A percentile compares a stretch with the other conserved stretches of the same genome.
Conservation (phyloP, 1,140 invertebrate genomes). For the Euwallacea similis region DNA sequence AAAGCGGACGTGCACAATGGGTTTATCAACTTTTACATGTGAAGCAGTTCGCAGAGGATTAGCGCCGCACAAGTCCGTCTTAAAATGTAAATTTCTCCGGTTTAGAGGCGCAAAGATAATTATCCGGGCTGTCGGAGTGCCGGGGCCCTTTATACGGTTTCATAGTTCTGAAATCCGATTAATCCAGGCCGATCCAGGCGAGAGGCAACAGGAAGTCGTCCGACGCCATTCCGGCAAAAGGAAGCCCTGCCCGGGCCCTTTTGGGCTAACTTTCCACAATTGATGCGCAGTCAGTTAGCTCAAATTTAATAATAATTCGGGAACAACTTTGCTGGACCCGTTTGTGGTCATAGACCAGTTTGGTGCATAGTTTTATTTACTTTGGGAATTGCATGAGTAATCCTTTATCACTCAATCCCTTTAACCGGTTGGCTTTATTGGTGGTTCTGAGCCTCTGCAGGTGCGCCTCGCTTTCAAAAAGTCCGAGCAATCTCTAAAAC, state of each 20-base stretch:
- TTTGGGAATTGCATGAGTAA: too few species aligned
- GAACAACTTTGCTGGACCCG: constrained; percentile 8
- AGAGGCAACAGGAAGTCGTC: constrained; percentile 35
- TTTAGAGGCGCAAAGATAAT: constrained; percentile 47
- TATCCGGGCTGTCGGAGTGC: constrained; percentile 46
- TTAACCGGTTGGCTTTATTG: too few species aligned
- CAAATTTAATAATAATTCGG: constrained; percentile 26
- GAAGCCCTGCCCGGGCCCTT: constrained; percentile 18
- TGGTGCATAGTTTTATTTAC: too few species aligned
- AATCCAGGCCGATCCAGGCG: constrained; percentile 40
- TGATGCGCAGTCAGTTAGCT: constrained; percentile 23
- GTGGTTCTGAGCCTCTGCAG: too few species aligned
- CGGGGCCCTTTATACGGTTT: constrained; percentile 47
- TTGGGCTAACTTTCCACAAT: constrained; percentile 18
- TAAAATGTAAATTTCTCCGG: constrained; percentile 49
- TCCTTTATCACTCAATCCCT: too few species aligned
- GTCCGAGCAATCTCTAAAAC: too few species aligned
- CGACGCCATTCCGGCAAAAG: constrained; percentile 24
- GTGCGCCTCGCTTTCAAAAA: too few species aligned
- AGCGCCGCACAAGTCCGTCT: constrained; percentile 40
- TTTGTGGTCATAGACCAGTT: not conserved
- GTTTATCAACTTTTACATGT: constrained; percentile 42
- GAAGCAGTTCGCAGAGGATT: constrained; percentile 44
- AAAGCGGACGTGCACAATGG: constrained; percentile 21
- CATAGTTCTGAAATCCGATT: constrained; percentile 50